phyloP scores from a whole-genome alignment of 1,140 invertebrate genomes.

The Myzus persicae region DNA sequence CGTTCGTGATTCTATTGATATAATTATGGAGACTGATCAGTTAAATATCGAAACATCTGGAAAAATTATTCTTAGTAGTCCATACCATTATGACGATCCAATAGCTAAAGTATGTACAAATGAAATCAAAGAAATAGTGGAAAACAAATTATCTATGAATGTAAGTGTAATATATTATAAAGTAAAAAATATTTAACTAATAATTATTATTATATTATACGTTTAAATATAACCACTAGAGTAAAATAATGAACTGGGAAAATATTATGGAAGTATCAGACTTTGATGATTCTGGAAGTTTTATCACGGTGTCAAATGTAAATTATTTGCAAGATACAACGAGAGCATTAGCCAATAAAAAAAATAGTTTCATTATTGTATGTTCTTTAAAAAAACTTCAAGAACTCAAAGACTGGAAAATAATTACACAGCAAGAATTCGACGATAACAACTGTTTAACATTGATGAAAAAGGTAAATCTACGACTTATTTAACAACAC shows the following conservation, averaged over 20 bases:
- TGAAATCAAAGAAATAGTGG: background rate
- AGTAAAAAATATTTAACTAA: background rate
- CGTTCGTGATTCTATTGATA: background rate
- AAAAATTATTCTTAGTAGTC: slow-evolving; percentile 28
- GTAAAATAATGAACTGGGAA: background rate
- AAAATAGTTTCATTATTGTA: background rate
- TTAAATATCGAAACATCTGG: background rate
- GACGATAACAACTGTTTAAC: background rate
- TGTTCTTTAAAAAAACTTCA: background rate
- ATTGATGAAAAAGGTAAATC: slow-evolving; percentile 22
- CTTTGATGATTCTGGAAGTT: background rate
- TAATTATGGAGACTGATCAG: background rate
- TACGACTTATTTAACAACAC: no score
- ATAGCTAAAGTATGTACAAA: background rate
- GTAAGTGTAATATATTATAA: background rate
- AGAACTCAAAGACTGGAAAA: slow-evolving; percentile 31
- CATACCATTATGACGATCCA: background rate
- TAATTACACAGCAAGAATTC: background rate
- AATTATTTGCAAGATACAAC: slow-evolving; percentile 18
- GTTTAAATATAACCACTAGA: background rate
- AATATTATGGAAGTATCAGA: background rate
- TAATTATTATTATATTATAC: background rate
- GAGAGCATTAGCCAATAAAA: background rate
- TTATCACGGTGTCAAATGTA: background rate
- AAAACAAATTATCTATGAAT: background rate